Evolutionary conservation across 92 coral and sea anemone species (phyloP), one percentile per base, ranked within the genome.

Genomic region (Paragorgia papillata): DNA sequence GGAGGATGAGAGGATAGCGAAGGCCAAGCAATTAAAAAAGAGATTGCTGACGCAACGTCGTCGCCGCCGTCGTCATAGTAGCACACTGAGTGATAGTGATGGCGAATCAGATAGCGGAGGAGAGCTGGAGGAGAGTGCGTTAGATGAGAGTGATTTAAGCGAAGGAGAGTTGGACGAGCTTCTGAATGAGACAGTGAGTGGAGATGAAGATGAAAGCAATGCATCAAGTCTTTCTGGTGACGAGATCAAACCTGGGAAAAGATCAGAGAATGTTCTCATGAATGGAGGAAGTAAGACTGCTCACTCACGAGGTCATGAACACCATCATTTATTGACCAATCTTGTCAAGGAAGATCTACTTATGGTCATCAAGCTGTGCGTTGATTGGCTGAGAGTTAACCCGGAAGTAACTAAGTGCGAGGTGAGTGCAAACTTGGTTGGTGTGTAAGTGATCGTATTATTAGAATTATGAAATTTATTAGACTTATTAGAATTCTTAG

Each of bases 301-400:
- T 6, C 53, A 46, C 53, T 6, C 15, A 15, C 78, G 62, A 53
- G 32, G 34, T 20, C 53, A 33, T 20, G 64, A 33, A 49, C 63
- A 58, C 35, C 75, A 68, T 68, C 78, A 71, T 71, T 34, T 89
- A 53, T 31, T 89, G 71, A 89, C 80, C 51, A 85, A 83, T 41
- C 73, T 86, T 15, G 89, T 85, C 1, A 88, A 85, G 25, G 94
- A 88, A 50, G 87, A 88, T 56, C 86, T 95, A 3, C 66, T 95
- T 10, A 89, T 92, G 27, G 91, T 96, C 1, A 68, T 95, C 69
- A 95, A 95, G 63, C 86, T 91, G 34, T 62, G 85, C 80, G 85
- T 89, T 61, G 97, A 95, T 84, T 95, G 99, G 99, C 90, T 95
- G 54, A 69, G 89, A 58, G 86, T 85, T 62, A 91, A 95, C 73